Conservation (phyloP, 37 sponge, comb jelly and placozoan genomes). For the Dysidea cf. avara region DNA sequence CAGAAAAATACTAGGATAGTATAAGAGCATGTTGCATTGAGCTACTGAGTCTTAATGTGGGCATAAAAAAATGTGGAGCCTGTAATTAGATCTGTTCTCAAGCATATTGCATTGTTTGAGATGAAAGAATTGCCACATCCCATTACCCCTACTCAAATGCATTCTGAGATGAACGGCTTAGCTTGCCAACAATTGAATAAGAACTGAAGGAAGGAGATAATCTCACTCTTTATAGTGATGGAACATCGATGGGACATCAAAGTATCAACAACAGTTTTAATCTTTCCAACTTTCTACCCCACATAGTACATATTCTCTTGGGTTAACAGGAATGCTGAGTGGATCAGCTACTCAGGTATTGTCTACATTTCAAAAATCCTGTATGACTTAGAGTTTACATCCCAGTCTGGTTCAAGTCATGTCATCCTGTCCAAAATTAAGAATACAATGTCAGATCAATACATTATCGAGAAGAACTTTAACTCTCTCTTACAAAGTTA, state of each 20-base stretch:
- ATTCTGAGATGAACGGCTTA: neutral
- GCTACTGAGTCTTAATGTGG: constrained; percentile 1
- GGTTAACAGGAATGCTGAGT: constrained; percentile 9
- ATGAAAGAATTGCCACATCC: neutral
- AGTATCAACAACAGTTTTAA: constrained; percentile 13
- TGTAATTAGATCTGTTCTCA: constrained; percentile 6
- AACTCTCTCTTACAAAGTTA: constrained; percentile 13
- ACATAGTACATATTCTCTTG: constrained; percentile 4
- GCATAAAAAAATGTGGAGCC: constrained; percentile 3
- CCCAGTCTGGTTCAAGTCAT: neutral
- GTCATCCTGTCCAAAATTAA: constrained; percentile 10
- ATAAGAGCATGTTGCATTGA: neutral
- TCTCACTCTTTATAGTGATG: neutral
- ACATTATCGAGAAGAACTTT: constrained; percentile 13
- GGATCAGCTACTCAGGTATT: constrained; percentile 15
- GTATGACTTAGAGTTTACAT: neutral
- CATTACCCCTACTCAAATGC: constrained; percentile 3
- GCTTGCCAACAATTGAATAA: constrained; percentile 3
- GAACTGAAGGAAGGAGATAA: constrained; percentile 1
- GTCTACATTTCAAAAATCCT: neutral
- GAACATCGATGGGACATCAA: constrained; percentile 36
- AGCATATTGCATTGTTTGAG: constrained; percentile 2
- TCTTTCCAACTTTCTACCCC: constrained; percentile 10
- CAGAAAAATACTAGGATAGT: constrained; percentile 1
- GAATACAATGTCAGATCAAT: constrained; percentile 38